Conservation (phyloP, 2,888 invertebrate genomes). For the Pheosia tremula region DNA sequence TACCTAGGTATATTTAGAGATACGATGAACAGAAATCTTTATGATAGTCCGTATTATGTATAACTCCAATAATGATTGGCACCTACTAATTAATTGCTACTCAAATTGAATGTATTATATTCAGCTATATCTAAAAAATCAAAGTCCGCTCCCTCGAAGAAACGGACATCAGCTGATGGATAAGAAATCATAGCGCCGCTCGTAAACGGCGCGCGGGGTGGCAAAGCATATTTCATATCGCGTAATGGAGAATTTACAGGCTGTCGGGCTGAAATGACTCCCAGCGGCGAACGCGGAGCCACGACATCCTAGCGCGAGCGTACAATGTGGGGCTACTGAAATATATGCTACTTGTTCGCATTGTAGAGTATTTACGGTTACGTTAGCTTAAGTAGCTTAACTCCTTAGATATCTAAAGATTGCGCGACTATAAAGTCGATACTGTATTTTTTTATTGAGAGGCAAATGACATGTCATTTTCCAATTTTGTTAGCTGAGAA, state of each 20-base stretch:
- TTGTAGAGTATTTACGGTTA: too few relatives aligned
- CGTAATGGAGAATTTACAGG: slow-evolving; percentile 85
- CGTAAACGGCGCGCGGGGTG: slow-evolving; percentile 65
- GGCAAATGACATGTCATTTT: too few relatives aligned
- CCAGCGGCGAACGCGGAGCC: slow-evolving; percentile 70
- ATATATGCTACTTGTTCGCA: neutral
- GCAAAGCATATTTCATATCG: slow-evolving; percentile 82
- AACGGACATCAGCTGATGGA: slow-evolving; percentile 50
- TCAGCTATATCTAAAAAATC: slow-evolving; percentile 12
- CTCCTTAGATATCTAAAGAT: too few relatives aligned
- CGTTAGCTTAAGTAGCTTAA: too few relatives aligned
- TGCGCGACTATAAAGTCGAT: too few relatives aligned
- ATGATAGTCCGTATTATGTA: too few relatives aligned
- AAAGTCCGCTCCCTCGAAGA: slow-evolving; percentile 35
- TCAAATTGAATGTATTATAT: neutral
- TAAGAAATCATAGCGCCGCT: slow-evolving; percentile 59
- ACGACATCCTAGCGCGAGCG: slow-evolving; percentile 43
- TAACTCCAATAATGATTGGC: too few relatives aligned
- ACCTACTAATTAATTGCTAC: too few relatives aligned
- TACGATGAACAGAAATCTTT: neutral
- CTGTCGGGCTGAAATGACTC: slow-evolving; percentile 82
- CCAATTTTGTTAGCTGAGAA: too few relatives aligned
- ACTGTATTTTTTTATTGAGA: too few relatives aligned
- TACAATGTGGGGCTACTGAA: slow-evolving; percentile 46
- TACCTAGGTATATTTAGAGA: neutral